Percentiles rank a stretch among this genome's conserved stretches.
Conservation (phyloP, 2,113 vertebrate genomes). For the Corynorhinus townsendii region DNA sequence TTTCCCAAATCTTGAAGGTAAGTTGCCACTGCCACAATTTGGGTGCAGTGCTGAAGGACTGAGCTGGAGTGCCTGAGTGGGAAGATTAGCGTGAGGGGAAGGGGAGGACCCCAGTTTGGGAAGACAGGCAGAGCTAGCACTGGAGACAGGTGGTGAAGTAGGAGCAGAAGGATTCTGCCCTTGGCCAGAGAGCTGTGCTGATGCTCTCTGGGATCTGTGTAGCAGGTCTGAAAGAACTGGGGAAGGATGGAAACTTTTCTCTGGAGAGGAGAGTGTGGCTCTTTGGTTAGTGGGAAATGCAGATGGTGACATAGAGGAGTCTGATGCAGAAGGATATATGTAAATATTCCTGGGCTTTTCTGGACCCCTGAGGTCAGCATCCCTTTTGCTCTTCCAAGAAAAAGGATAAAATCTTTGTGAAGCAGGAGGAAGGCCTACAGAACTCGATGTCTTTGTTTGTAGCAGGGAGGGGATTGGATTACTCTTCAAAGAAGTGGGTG, state of each 20-base stretch:
- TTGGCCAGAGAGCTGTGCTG: neutral
- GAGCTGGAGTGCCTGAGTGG: neutral
- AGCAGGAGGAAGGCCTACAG: conserved; percentile 36
- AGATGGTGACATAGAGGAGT: conserved; percentile 68
- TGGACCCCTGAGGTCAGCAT: conserved; percentile 10
- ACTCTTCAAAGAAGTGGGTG: conserved; percentile 41
- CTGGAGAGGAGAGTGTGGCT: neutral
- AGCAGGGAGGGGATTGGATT: conserved; percentile 36
- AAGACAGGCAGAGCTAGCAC: conserved; percentile 3
- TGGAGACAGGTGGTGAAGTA: neutral
- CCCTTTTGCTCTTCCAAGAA: conserved; percentile 42
- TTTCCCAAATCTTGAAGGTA: conserved; percentile 59
- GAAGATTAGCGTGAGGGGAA: neutral
- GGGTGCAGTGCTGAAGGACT: conserved; percentile 36
- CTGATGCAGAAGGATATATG: conserved; percentile 59
- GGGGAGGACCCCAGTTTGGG: neutral
- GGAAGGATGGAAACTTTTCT: conserved; percentile 59
- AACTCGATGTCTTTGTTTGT: neutral
- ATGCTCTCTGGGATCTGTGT: conserved; percentile 42
- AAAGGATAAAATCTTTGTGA: conserved; percentile 56
- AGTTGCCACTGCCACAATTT: conserved; percentile 40
- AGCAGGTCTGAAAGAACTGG: conserved; percentile 51
- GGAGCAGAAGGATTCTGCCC: neutral
- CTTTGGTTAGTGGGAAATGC: conserved; percentile 53
- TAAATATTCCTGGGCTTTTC: conserved; percentile 66